Evolutionary conservation across 2,113 vertebrate genomes (phyloP).

Genomic region (Recurvirostra avosetta): DNA sequence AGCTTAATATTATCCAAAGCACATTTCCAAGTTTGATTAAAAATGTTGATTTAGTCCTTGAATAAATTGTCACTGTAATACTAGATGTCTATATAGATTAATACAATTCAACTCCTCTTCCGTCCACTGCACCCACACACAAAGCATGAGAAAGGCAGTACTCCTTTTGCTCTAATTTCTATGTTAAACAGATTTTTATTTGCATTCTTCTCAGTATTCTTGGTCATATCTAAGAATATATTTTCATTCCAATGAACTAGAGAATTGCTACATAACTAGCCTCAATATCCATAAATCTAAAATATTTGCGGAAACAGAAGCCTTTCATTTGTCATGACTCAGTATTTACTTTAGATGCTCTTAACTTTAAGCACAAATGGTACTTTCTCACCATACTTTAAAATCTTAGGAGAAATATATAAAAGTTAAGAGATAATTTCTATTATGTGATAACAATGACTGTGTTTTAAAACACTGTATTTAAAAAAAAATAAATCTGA

Average conservation of each 20-base stretch:
- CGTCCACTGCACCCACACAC: neutral
- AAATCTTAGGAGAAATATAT: neutral
- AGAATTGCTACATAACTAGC: neutral
- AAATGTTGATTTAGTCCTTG: neutral
- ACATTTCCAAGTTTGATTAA: neutral
- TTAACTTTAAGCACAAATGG: neutral
- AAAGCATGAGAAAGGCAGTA: neutral
- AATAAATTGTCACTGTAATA: neutral
- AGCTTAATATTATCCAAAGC: neutral
- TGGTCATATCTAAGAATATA: neutral
- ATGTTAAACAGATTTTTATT: neutral
- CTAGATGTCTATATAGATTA: neutral
- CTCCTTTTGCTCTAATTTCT: neutral
- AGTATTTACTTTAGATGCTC: neutral
- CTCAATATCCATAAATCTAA: neutral
- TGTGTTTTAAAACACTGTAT: neutral
- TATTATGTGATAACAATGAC: neutral
- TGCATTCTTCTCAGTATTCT: slow-evolving; percentile 12
- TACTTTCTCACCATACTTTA: neutral
- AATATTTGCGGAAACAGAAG: neutral
- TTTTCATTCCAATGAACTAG: slow-evolving; percentile 31
- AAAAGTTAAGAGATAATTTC: neutral
- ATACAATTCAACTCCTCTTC: neutral
- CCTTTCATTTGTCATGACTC: neutral
- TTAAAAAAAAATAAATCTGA: neutral